These are phyloP conservation scores for Machimus rusticus DNA, from an alignment of 2,888 invertebrate genomes.

Conservation along the genomic window DNA sequence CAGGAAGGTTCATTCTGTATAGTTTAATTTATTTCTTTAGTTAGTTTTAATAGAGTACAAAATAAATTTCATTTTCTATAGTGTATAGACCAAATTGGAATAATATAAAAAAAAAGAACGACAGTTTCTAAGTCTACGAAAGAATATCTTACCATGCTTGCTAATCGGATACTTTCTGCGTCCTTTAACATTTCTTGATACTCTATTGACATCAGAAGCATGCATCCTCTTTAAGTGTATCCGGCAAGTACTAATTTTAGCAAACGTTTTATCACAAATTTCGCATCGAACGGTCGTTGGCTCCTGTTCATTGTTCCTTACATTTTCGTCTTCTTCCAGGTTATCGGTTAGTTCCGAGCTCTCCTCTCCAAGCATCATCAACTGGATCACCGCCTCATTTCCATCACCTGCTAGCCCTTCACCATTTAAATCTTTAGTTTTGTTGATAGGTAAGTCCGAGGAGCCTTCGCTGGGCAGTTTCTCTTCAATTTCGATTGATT, in stretches of 20 bases:
- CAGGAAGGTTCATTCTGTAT: background rate
- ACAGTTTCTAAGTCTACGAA: background rate
- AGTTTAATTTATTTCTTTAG: too few species aligned
- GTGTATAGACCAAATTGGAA: too few species aligned
- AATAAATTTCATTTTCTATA: too few species aligned
- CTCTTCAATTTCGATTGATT: slow-evolving; percentile 7
- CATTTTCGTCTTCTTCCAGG: background rate
- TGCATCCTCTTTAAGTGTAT: slow-evolving; percentile 39
- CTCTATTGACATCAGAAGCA: background rate
- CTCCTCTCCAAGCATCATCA: slow-evolving; percentile 29
- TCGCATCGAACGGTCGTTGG: slow-evolving; percentile 24
- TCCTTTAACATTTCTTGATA: slow-evolving; percentile 38
- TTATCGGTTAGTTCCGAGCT: background rate
- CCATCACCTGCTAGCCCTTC: background rate
- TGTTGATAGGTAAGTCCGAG: background rate
- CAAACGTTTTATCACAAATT: slow-evolving; percentile 41
- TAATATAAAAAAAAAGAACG: too few species aligned
- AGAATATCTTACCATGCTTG: slow-evolving; percentile 40
- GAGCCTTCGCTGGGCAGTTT: background rate
- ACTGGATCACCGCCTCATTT: slow-evolving; percentile 23
- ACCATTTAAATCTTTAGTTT: background rate
- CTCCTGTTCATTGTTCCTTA: background rate
- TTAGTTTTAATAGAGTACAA: too few species aligned
- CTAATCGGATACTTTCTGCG: slow-evolving; percentile 38
- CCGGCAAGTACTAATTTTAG: slow-evolving; percentile 35